A percentile compares a stretch with the other conserved stretches of the same genome.
These are phyloP conservation scores for Megamerina dolium DNA, from an alignment of 2,888 invertebrate genomes.

Conservation along the genomic window DNA sequence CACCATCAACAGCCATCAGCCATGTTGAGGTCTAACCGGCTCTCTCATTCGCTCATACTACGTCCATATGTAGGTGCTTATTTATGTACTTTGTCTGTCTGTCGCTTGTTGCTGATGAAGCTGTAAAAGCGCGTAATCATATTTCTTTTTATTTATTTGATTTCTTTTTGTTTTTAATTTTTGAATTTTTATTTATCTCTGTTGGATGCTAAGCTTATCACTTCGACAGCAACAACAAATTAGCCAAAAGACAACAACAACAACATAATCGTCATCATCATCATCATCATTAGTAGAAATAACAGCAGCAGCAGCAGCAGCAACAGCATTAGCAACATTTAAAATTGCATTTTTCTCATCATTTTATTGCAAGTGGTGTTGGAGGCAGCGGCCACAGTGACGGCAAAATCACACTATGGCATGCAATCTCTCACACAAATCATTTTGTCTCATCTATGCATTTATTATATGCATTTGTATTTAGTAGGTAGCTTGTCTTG, in stretches of 20 bases:
- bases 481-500: too few species aligned
- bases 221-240: neutral
- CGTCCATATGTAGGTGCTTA: too few species aligned
- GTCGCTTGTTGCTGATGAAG: neutral
- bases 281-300: neutral
- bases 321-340: slow-evolving; percentile 2
- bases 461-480: neutral
- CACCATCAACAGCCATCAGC: too few species aligned
- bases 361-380: neutral
- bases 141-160: neutral
- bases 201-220: neutral
- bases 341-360: slow-evolving; percentile 4
- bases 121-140: neutral
- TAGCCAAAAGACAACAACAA: neutral
- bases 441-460: neutral
- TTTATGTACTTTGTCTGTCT: too few species aligned
- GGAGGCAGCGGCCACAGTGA: too few species aligned
- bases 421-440: neutral
- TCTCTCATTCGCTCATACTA: too few species aligned
- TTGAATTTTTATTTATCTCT: neutral
- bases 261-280: neutral
- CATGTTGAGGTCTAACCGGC: too few species aligned
- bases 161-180: neutral
- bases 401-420: neutral
- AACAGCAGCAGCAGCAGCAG: neutral